Evolutionary conservation across 1,140 invertebrate genomes (phyloP).

Genomic region (Melitaea cinxia): DNA sequence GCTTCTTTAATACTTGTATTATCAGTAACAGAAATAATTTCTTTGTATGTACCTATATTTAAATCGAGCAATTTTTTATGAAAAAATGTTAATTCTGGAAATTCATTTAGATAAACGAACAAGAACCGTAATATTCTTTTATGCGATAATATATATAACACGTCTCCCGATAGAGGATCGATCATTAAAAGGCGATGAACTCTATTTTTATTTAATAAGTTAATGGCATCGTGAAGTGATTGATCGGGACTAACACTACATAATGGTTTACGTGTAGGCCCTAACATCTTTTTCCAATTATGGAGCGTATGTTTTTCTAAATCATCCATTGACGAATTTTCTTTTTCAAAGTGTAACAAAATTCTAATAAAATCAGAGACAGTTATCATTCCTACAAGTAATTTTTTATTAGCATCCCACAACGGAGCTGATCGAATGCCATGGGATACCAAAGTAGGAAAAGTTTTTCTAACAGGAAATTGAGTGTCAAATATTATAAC

Average conservation of each 20-base stretch:
- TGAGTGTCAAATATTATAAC: conserved; percentile 78
- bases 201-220: conserved; percentile 69
- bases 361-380: conserved; percentile 77
- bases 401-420: conserved; percentile 74
- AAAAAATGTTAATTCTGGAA: conserved; percentile 76
- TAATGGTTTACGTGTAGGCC: conserved; percentile 63
- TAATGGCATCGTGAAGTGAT: conserved; percentile 75
- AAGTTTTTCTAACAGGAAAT: conserved; percentile 76
- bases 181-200: conserved; percentile 73
- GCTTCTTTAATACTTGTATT: conserved; percentile 66
- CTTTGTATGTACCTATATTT: conserved; percentile 73
- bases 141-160: conserved; percentile 74
- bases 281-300: conserved; percentile 72
- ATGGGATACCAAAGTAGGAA: conserved; percentile 74
- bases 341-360: conserved; percentile 63
- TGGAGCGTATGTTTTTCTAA: conserved; percentile 73
- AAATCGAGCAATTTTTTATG: conserved; percentile 69
- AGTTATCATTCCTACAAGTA: conserved; percentile 75
- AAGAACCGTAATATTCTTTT: conserved; percentile 76
- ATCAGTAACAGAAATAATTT: conserved; percentile 69
- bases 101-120: conserved; percentile 77
- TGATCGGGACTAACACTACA: conserved; percentile 71
- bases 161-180: conserved; percentile 69
- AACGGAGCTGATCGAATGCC: conserved; percentile 74
- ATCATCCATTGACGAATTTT: conserved; percentile 71